Percentiles rank a stretch among this genome's conserved stretches.
These are phyloP conservation scores for Tetramorium alpestre DNA, from an alignment of 1,140 invertebrate species.

Conservation along the genomic window DNA sequence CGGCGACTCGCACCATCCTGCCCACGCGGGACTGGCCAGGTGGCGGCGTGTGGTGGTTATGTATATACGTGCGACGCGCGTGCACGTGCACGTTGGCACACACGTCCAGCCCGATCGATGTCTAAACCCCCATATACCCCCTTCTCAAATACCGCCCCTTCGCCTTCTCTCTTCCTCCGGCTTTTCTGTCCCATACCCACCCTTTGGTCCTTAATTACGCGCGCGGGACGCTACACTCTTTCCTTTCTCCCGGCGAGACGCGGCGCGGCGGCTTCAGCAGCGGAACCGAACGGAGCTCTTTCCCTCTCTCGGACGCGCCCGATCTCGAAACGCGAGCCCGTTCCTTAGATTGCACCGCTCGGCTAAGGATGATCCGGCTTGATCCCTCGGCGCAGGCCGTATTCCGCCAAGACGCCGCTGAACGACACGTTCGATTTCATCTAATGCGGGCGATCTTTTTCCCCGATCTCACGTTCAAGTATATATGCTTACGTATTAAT, in stretches of 20 bases:
- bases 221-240: slow-evolving; percentile 72
- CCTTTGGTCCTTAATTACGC: slow-evolving; percentile 82
- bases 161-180: slow-evolving; percentile 56
- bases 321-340: slow-evolving; percentile 52
- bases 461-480: slow-evolving; percentile 20
- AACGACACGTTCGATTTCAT: slow-evolving; percentile 61
- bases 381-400: slow-evolving; percentile 44
- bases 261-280: not conserved
- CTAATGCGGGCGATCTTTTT: slow-evolving; percentile 34
- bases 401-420: slow-evolving; percentile 51
- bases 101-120: slow-evolving; percentile 80
- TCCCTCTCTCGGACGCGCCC: slow-evolving; percentile 30
- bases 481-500: slow-evolving; percentile 2
- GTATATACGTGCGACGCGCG: slow-evolving; percentile 28
- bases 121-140: slow-evolving; percentile 68
- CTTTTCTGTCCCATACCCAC: slow-evolving; percentile 49
- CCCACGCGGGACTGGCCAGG: slow-evolving; percentile 66
- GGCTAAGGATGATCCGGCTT: slow-evolving; percentile 57
- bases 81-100: slow-evolving; percentile 59
- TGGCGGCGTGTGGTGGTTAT: slow-evolving; percentile 56
- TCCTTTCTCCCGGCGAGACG: slow-evolving; percentile 49
- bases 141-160: slow-evolving; percentile 44
- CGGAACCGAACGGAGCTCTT: slow-evolving; percentile 17
- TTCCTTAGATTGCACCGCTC: slow-evolving; percentile 58
- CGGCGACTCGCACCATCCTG: slow-evolving; percentile 63